These are phyloP conservation scores for Polydrusus cervinus DNA, from an alignment of 2,888 invertebrate genomes.

Conservation along the genomic window DNA sequence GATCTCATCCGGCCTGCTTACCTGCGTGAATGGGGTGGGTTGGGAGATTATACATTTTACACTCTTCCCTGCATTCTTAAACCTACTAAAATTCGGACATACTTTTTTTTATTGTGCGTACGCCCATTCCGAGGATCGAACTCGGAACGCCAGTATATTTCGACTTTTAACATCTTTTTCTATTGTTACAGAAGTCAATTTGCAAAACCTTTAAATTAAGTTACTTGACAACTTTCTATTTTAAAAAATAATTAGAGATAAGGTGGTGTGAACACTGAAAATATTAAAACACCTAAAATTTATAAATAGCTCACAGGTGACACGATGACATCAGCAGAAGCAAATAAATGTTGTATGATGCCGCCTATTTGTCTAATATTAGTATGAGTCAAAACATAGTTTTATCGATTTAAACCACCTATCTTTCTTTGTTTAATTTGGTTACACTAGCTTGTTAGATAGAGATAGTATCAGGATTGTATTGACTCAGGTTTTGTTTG, in stretches of 20 bases:
- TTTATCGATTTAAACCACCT: neutral
- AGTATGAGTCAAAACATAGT: slow-evolving; percentile 8
- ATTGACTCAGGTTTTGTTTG: neutral
- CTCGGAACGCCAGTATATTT: too few relatives aligned
- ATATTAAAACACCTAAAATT: slow-evolving; percentile 22
- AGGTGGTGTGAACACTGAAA: slow-evolving; percentile 38
- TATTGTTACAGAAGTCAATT: too few relatives aligned
- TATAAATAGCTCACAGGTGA: slow-evolving; percentile 50
- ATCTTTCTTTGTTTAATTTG: neutral
- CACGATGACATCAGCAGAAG: slow-evolving; percentile 45
- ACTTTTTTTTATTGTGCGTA: too few relatives aligned
- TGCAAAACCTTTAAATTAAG: too few relatives aligned
- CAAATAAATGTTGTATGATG: slow-evolving; percentile 37
- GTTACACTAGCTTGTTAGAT: neutral
- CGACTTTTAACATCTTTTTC: too few relatives aligned
- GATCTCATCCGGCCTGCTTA: too few relatives aligned
- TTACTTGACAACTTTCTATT: slow-evolving; percentile 20
- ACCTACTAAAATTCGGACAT: too few relatives aligned
- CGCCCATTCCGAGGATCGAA: too few relatives aligned
- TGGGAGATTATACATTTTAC: too few relatives aligned
- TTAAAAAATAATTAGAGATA: too few relatives aligned
- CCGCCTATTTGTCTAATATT: slow-evolving; percentile 26
- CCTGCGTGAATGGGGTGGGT: too few relatives aligned
- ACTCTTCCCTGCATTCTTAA: too few relatives aligned
- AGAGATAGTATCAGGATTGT: neutral